Base-by-base conservation (phyloP, 1,140 invertebrate species). In the Nasonia giraulti region DNA sequence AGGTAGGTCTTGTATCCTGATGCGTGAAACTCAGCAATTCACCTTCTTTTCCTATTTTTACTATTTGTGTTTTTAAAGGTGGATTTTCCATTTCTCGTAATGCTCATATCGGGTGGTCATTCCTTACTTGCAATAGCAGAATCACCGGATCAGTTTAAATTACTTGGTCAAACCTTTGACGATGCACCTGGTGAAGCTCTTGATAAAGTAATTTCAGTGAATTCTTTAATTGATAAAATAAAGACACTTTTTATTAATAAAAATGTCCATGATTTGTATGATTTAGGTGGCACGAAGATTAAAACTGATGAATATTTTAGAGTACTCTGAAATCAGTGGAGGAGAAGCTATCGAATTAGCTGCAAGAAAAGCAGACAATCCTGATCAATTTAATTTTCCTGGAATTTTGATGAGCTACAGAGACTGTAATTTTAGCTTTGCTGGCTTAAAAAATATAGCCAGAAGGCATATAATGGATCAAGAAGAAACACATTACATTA, bases 51-150 rank as follows among this genome's bases (percentile, higher is more conserved):
- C 88, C 20, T n/a, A 17, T 82, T 80, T 82, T 87, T 74, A 66
- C 69, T 40, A 74, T 79, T 47, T 62, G 44, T 84, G 14, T 55
- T 81, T 82, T 81, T 87, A 78, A 88, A 95, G 95, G 93, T 99
- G 74, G 91, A 96, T 78, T 99, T 98, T 94, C 99, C 99, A 75
- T 99, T 97, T 93, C 92, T 99, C 74, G 96, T 97, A 33, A 91
- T 99, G 12, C 93, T 99, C 4, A 96, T 98, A 85, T 99, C 98
- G 89, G 98, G 98, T 82, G 98, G 98, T 11, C 98, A 99, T 91
- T 97, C 97, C 93, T 93, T 99, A 75, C 89, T 99, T 81, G 95
- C 96, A 66, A 89, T 99, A 23, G 98, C 96, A 2, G 94, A 96
- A 90, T 94, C 94, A 90, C 94, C 98, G 27, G 94, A 97, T 85